Conservation (phyloP, 2,797 vertebrate genomes). For the Anniella stebbinsi region DNA sequence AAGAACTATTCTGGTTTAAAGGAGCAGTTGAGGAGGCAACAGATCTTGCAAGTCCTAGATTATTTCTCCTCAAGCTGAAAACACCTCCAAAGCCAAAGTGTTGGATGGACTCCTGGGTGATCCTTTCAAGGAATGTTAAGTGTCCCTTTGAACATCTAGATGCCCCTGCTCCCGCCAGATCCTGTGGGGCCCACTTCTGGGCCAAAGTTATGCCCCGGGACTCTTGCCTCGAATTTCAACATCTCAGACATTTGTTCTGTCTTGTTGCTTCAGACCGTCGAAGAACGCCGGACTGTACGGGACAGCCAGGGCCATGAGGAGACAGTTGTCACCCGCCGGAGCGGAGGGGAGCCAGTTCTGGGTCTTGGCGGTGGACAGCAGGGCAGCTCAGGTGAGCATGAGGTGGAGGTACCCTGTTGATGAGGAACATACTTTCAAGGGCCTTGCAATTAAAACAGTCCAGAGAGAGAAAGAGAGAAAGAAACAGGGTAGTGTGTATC, state of each 20-base stretch:
- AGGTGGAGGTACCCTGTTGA: neutral
- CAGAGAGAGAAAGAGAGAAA: neutral
- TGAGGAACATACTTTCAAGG: fast-evolving
- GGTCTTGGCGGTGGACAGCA: slow-evolving; percentile 39
- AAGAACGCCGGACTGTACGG: slow-evolving; percentile 88
- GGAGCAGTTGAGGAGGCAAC: neutral
- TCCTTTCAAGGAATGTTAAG: neutral
- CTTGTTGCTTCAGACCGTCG: slow-evolving; percentile 78
- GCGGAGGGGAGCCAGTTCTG: slow-evolving; percentile 63
- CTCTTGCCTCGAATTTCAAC: neutral
- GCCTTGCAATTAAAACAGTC: fast-evolving
- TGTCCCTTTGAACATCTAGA: neutral
- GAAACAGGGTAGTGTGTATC: neutral
- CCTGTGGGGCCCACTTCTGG: neutral
- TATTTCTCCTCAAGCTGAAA: neutral
- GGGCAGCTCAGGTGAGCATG: slow-evolving; percentile 64
- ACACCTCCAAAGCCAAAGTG: neutral
- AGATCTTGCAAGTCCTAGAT: neutral
- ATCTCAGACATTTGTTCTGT: fast-evolving
- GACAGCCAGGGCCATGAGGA: slow-evolving; percentile 87
- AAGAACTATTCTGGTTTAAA: neutral
- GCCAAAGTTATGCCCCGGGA: neutral
- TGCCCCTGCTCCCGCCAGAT: neutral
- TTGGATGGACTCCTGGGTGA: neutral
- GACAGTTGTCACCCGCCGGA: slow-evolving; percentile 80